Base-by-base conservation (phyloP, 1,140 invertebrate genomes). In the Pollicipes pollicipes region DNA sequence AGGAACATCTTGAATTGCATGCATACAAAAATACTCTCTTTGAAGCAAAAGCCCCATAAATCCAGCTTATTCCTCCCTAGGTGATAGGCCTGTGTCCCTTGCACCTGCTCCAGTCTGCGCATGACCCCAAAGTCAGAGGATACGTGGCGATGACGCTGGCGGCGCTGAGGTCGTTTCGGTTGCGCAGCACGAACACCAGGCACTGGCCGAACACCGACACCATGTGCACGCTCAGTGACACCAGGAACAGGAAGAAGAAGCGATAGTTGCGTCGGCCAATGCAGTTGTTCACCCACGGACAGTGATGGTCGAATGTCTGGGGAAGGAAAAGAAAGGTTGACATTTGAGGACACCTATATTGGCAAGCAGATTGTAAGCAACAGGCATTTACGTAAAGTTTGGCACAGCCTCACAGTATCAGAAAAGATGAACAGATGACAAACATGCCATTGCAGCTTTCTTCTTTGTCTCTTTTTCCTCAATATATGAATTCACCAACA, bases 231-330 rank as follows among this genome's bases (percentile, higher is more conserved):
- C 91, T 94, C 37, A 99, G 83, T 71, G 94, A 97, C 76, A 97
- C 85, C 35, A 99, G 87, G 82, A 99, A 99, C 83, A 97, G 92
- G 83, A 97, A 97, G 84, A 98, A 98, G 81, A 95, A 97, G 77
- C 96, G 85, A 81, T 99, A 99, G 82, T 99, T 99, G 75, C 96
- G 86, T 74, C 95, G 87, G 70, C 97, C 97, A 77, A 99, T 98
- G 80, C 97, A 99, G 82, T 99, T 99, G 82, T 99, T 98, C 75
- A 99, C 92, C 97, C 97, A 99, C 70, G 97, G 97, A 83, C 97
- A 99, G 82, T 99, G 97, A 85, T 99, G 97, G 83, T 99, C 97
- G 82, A 99, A 99, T 37, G 94, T 98, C 91, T 98, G 84, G 72
- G 89, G 88, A 74, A 79, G 78, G 78, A 78, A 77, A 45, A 45